Evolutionary conservation across 2,888 invertebrate species (phyloP).

Genomic region (Noctua pronuba): DNA sequence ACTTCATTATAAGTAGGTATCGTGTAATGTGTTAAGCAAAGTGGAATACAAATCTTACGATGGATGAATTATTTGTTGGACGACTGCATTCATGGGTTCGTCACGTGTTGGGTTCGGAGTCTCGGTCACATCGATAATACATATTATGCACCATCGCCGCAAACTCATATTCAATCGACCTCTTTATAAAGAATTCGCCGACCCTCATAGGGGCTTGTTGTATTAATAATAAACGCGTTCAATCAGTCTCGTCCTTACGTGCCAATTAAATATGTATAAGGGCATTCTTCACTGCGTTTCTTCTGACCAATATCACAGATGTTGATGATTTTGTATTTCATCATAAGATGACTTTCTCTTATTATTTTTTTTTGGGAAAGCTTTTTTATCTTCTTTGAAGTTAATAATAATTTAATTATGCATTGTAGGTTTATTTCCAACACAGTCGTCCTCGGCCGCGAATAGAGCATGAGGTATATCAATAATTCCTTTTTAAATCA

Average conservation of each 20-base stretch:
- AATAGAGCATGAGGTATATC: not conserved
- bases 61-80: slow-evolving; percentile 1
- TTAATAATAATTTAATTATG: slow-evolving; percentile 2
- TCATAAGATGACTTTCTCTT: slow-evolving; percentile 39
- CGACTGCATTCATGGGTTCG: slow-evolving; percentile 23
- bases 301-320: slow-evolving; percentile 50
- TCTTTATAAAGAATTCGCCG: slow-evolving; percentile 83
- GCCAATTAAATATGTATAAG: slow-evolving; percentile 82
- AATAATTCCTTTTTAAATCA: not conserved
- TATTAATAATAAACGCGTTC: slow-evolving; percentile 84
- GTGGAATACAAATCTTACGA: slow-evolving; percentile 23
- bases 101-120: slow-evolving; percentile 45
- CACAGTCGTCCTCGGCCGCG: not conserved
- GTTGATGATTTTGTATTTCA: slow-evolving; percentile 60
- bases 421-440: not conserved
- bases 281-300: slow-evolving; percentile 51
- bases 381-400: slow-evolving; percentile 9
- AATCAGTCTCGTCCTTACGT: slow-evolving; percentile 81
- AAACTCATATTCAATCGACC: slow-evolving; percentile 79
- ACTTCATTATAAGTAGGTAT: not conserved
- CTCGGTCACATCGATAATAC: slow-evolving; percentile 77
- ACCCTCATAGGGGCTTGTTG: slow-evolving; percentile 81
- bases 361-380: slow-evolving; percentile 21
- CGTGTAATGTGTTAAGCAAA: not conserved
- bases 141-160: slow-evolving; percentile 78